phyloP scores from a whole-genome alignment of 2,888 invertebrate species.

The Ischnura elegans region DNA sequence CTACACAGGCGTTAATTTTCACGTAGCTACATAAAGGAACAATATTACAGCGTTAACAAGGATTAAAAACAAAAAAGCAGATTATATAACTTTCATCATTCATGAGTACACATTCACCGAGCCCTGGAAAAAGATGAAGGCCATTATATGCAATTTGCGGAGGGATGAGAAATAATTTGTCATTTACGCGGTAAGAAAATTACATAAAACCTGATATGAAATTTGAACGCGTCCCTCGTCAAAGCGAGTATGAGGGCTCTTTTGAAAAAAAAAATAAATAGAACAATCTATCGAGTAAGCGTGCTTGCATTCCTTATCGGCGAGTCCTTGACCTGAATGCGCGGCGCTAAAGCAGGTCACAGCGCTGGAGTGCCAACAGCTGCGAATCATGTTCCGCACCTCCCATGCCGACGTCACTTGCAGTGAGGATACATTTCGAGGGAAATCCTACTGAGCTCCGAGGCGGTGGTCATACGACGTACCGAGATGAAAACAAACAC shows the following conservation, averaged over 20 bases:
- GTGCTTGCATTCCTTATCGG: constrained; percentile 61
- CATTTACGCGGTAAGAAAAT: not conserved
- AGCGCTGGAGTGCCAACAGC: constrained; percentile 30
- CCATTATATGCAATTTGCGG: not conserved
- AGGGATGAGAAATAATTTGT: not conserved
- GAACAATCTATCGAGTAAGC: constrained; percentile 39
- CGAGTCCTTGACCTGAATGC: constrained; percentile 60
- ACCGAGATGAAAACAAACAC: constrained; percentile 12
- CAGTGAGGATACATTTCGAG: constrained; percentile 48
- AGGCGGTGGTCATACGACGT: not conserved
- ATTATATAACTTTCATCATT: not conserved
- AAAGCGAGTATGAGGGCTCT: not conserved
- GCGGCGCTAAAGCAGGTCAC: constrained; percentile 53
- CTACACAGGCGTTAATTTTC: too few relatives aligned
- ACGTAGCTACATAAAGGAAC: too few relatives aligned
- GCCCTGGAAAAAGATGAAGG: not conserved
- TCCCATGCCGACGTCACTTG: constrained; percentile 34
- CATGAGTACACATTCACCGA: not conserved
- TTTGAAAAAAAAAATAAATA: not conserved
- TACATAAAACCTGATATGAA: not conserved
- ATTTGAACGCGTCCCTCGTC: not conserved
- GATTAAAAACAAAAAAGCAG: too few relatives aligned
- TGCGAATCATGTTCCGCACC: constrained; percentile 59
- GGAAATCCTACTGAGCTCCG: constrained; percentile 3
- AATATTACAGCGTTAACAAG: too few relatives aligned